Percentiles rank a stretch among this genome's conserved stretches.
Evolutionary conservation across 2,113 vertebrate species (phyloP).

Genomic region (Mormyrus lacerda): DNA sequence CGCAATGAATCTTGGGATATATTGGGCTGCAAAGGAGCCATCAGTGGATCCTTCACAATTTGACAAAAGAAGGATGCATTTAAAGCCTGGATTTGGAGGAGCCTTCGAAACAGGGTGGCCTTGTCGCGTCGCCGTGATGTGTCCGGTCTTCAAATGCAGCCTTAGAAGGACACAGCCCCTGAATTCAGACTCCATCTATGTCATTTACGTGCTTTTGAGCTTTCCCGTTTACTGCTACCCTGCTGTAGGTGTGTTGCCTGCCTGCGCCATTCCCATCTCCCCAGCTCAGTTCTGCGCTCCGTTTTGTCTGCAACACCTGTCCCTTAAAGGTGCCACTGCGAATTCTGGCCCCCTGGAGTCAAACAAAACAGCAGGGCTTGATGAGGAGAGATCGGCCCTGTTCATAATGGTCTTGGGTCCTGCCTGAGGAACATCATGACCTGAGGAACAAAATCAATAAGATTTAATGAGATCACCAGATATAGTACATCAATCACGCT

Average conservation of each 20-base stretch:
- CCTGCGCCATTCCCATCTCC: not conserved
- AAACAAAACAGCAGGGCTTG: not conserved
- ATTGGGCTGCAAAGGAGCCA: not conserved
- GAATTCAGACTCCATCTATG: not conserved
- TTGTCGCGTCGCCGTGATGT: not conserved
- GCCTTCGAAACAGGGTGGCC: not conserved
- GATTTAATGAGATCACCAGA: slow-evolving; percentile 19
- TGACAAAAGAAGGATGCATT: not conserved
- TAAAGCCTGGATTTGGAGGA: not conserved
- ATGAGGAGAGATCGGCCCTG: not conserved
- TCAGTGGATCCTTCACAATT: not conserved
- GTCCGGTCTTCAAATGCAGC: not conserved
- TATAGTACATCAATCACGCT: slow-evolving; percentile 87
- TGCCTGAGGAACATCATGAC: not conserved
- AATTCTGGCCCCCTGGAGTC: not conserved
- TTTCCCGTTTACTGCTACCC: not conserved
- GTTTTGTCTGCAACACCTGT: not conserved
- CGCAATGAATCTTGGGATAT: not conserved
- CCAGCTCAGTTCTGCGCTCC: not conserved
- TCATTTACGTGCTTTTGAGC: not conserved
- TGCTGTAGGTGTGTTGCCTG: not conserved
- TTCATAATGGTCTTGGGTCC: not conserved
- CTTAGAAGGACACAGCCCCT: not conserved
- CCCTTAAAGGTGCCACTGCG: not conserved
- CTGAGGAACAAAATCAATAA: not conserved